These are phyloP conservation scores for Microtus ochrogaster DNA, from an alignment of 2,113 vertebrate genomes.

Conservation along the genomic window DNA sequence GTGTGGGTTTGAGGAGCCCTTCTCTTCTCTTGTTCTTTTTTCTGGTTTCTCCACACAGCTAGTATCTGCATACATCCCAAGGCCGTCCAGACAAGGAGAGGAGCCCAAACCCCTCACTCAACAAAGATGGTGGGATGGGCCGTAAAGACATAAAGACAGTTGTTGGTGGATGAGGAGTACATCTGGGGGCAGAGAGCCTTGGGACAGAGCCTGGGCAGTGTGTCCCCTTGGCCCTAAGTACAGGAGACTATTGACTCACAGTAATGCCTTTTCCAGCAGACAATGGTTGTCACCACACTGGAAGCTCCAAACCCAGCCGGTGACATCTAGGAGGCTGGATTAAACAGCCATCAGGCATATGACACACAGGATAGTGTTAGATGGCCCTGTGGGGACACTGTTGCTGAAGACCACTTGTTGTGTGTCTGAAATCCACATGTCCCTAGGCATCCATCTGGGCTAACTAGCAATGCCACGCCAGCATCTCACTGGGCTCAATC, in stretches of 20 bases:
- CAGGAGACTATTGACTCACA: neutral
- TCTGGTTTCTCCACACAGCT: too few relatives aligned
- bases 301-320: neutral
- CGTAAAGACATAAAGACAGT: neutral
- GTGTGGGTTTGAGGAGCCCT: rapidly evolving
- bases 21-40: neutral
- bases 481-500: rapidly evolving
- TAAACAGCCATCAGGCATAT: neutral
- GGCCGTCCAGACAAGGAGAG: neutral
- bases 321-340: too few relatives aligned
- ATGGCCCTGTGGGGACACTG: neutral
- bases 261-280: neutral
- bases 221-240: neutral
- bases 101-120: neutral
- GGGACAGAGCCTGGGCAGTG: neutral
- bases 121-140: neutral
- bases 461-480: neutral
- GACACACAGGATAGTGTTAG: neutral
- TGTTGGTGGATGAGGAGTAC: too few relatives aligned
- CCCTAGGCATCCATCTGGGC: neutral
- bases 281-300: too few relatives aligned
- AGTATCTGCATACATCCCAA: neutral
- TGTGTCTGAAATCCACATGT: neutral
- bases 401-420: neutral
- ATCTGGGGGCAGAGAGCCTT: too few relatives aligned